Evolutionary conservation across 64 coral and sea anemone species (phyloP).

Genomic region (Pocillopora damicornis): DNA sequence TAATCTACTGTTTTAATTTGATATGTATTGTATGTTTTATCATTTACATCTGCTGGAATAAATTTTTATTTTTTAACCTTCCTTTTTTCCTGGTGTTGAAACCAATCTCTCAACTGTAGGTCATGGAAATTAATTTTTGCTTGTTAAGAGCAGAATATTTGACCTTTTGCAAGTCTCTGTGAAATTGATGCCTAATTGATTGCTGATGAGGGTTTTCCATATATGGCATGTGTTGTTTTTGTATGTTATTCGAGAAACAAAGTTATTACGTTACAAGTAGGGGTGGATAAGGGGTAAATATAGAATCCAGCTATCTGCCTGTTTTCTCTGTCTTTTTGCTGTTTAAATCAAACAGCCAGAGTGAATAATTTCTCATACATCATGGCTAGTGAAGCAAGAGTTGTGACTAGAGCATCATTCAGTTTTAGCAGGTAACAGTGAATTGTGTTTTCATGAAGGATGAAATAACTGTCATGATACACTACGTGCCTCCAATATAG

Average conservation of each 20-base stretch:
- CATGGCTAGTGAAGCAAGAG: slow-evolving; percentile 49
- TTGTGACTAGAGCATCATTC: slow-evolving; percentile 73
- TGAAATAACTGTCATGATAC: background rate
- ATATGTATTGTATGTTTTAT: too few relatives aligned
- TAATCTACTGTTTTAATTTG: too few relatives aligned
- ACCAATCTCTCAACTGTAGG: too few relatives aligned
- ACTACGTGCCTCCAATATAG: background rate
- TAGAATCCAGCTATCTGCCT: slow-evolving; percentile 29
- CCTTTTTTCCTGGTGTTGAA: too few relatives aligned
- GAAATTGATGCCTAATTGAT: slow-evolving; percentile 11
- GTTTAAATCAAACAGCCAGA: slow-evolving; percentile 4
- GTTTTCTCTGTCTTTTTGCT: slow-evolving; percentile 24
- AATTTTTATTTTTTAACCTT: too few relatives aligned
- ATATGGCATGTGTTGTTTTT: slow-evolving; percentile 60
- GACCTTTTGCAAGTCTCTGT: background rate
- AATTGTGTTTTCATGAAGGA: background rate
- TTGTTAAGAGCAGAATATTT: background rate
- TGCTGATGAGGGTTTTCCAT: slow-evolving; percentile 18
- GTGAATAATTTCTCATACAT: background rate
- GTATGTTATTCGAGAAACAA: slow-evolving; percentile 27
- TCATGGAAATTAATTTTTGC: background rate
- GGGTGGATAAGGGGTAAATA: slow-evolving; percentile 25
- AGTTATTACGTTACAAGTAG: slow-evolving; percentile 58
- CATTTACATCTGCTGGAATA: too few relatives aligned
- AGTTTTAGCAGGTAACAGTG: slow-evolving; percentile 53